Base-by-base conservation (phyloP, 1,140 invertebrate species). In the Diorhabda carinulata region DNA sequence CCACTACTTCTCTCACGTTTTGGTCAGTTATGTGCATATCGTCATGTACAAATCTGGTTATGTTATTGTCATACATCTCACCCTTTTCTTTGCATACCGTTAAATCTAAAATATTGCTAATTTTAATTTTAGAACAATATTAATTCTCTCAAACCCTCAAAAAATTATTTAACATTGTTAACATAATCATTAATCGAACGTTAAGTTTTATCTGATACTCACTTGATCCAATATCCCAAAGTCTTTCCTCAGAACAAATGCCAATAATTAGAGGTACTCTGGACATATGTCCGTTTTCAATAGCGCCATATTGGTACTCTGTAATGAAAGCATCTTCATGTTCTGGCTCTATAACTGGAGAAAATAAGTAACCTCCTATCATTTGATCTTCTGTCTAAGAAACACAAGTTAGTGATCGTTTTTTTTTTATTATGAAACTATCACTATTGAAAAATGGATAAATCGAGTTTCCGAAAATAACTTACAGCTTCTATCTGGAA, bases 231-330 rank as follows among this genome's bases (percentile, higher is more conserved):
- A n/a, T n/a, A 52, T 52, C 47, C 47, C 47, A 68, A 4, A 71
- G 3, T 45, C 66, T 58, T 60, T 71, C 70, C 64, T 71, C 70
- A 4, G 70, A 68, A 61, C 61, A 68, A 47, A 71, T 64, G 8
- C 70, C 70, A 57, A 71, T 65, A 5, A 71, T 64, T 25, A 63
- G 6, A 3, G 70, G 70, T 5, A 71, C 70, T 9, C 25, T 9
- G 10, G 25, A 57, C 43, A 64, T 60, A 25, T 68, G 57, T 2
- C 70, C 70, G 10, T n/a, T 61, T 1, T 60, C 10, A n/a, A 71
- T 43, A 25, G 43, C 25, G 3, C 65, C 43, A 10, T 61, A 68
- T 43, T 60, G 52, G 3, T 47, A 43, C 59, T 71, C 65, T 3
- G 66, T 68, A 7, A 71, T 47, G 41, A 71, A 71, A 5, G 70